These are phyloP conservation scores for Mechanitis mazaeus DNA, from an alignment of 2,888 invertebrate species.

Conservation along the genomic window DNA sequence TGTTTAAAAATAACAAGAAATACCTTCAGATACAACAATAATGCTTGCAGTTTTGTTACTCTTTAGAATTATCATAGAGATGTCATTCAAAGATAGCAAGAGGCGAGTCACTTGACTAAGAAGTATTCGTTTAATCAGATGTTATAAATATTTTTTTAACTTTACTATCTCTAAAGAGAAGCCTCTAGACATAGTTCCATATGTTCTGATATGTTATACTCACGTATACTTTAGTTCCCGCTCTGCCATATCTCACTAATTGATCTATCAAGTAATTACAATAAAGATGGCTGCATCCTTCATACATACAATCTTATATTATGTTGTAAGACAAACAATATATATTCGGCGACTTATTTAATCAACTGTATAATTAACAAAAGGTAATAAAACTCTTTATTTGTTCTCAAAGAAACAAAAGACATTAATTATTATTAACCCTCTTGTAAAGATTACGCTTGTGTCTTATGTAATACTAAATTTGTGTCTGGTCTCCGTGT, in stretches of 20 bases:
- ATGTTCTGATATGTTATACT: background rate
- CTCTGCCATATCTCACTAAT: background rate
- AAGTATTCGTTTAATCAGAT: background rate
- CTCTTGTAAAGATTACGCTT: conserved; percentile 5
- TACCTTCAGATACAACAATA: conserved; percentile 1
- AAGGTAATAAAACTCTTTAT: conserved; percentile 8
- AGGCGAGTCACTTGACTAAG: conserved; percentile 1
- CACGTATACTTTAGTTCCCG: conserved; percentile 1
- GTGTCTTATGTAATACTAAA: background rate
- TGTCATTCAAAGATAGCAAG: conserved; percentile 5
- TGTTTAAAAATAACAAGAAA: background rate
- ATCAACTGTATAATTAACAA: background rate
- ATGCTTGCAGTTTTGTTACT: conserved; percentile 6
- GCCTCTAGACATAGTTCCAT: background rate
- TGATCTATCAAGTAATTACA: conserved; percentile 7
- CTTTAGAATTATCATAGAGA: background rate
- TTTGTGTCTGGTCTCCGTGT: conserved; percentile 10
- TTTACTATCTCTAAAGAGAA: background rate
- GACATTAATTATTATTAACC: background rate
- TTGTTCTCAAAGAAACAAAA: conserved; percentile 7
- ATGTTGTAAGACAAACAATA: background rate
- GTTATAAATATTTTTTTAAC: no score
- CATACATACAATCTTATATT: conserved; percentile 5
- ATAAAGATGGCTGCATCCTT: conserved; percentile 14
- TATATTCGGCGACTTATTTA: no score